Percentiles rank a stretch among this genome's conserved stretches.
Conservation (phyloP, 1,140 invertebrate genomes). For the Chelonus insularis region DNA sequence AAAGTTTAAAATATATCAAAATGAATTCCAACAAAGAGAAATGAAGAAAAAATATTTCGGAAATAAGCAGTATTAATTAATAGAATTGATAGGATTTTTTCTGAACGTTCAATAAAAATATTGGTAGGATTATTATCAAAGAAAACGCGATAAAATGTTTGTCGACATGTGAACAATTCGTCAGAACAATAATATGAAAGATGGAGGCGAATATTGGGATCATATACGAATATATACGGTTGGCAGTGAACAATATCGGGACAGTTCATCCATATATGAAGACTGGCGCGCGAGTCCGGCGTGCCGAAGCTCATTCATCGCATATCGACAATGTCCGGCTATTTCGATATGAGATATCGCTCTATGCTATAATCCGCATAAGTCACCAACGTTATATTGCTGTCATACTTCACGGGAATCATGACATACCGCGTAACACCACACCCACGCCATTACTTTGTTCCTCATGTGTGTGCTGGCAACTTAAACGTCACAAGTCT, state of each 20-base stretch:
- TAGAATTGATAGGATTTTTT: too few species aligned
- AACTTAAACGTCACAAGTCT: too few species aligned
- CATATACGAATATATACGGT: constrained; percentile 7
- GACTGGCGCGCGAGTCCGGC: constrained; percentile 45
- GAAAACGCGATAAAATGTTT: neutral
- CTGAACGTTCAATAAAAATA: neutral
- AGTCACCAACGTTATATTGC: constrained; percentile 54
- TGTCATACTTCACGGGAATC: constrained; percentile 53
- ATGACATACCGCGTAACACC: constrained; percentile 51
- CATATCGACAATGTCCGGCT: constrained; percentile 57
- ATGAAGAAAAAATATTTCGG: too few species aligned
- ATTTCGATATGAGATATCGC: constrained; percentile 58
- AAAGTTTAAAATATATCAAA: too few species aligned
- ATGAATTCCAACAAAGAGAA: too few species aligned
- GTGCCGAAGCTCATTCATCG: constrained; percentile 56
- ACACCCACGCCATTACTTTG: constrained; percentile 41
- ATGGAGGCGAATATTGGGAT: too few species aligned
- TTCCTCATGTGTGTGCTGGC: too few species aligned
- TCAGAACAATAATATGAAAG: neutral
- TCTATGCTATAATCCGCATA: constrained; percentile 53
- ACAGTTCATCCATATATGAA: constrained; percentile 14
- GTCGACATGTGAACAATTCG: neutral
- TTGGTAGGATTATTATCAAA: too few species aligned
- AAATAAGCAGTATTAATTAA: too few species aligned
- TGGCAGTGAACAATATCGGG: neutral